Conservation (phyloP, 2,888 invertebrate genomes). For the Platypus cylindrus region DNA sequence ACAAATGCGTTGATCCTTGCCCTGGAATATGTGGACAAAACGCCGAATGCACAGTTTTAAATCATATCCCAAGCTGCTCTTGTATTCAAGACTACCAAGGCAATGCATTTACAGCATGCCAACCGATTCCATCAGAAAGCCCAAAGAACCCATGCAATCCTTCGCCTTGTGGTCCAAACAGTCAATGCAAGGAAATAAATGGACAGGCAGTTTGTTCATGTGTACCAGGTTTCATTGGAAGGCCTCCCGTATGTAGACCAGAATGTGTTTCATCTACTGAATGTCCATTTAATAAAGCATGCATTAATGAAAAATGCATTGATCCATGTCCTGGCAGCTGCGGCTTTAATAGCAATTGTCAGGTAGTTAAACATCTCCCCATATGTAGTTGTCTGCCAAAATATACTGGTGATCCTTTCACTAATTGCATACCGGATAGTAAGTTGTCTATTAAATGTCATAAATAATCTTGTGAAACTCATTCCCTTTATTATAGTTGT, state of each 20-base stretch:
- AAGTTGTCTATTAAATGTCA: constrained; percentile 10
- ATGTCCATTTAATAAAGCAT: constrained; percentile 37
- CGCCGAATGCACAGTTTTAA: constrained; percentile 59
- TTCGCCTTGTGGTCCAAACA: constrained; percentile 49
- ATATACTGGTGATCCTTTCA: constrained; percentile 43
- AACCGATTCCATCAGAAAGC: constrained; percentile 33
- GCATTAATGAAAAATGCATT: constrained; percentile 40
- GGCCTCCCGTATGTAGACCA: constrained; percentile 42
- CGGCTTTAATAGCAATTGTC: constrained; percentile 40
- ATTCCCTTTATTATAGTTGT: constrained; percentile 26
- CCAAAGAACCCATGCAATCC: constrained; percentile 49
- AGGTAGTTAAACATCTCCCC: constrained; percentile 45
- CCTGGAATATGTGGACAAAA: constrained; percentile 61
- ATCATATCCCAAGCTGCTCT: constrained; percentile 64
- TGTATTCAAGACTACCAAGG: constrained; percentile 58
- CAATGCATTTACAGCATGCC: constrained; percentile 58
- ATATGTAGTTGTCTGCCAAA: constrained; percentile 43
- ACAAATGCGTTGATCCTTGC: constrained; percentile 59
- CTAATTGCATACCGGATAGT: constrained; percentile 29
- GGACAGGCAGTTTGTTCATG: constrained; percentile 49
- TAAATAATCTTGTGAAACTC: background rate
- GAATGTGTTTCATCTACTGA: constrained; percentile 40
- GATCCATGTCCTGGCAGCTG: constrained; percentile 46
- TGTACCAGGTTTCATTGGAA: constrained; percentile 36
- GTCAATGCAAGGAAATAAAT: constrained; percentile 39